A percentile compares a stretch with the other conserved stretches of the same genome.
phyloP scores from a whole-genome alignment of 2,113 vertebrate genomes.

The Scytalopus superciliaris region DNA sequence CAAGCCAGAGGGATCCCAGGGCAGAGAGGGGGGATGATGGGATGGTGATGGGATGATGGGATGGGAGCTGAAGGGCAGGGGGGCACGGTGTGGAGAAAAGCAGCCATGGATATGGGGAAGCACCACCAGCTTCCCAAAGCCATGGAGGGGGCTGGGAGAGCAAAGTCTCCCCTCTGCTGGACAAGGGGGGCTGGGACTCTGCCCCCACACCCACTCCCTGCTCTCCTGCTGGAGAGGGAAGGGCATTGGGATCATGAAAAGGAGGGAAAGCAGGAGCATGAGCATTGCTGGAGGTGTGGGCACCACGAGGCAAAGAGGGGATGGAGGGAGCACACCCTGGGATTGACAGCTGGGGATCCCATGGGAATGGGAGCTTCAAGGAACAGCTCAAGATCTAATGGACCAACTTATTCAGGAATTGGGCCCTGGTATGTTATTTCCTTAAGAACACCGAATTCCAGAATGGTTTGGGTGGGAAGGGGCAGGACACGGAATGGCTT shows the following conservation, averaged over 20 bases:
- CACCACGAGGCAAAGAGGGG: neutral
- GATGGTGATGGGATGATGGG: neutral
- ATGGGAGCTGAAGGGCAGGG: neutral
- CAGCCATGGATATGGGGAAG: neutral
- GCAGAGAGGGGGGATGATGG: neutral
- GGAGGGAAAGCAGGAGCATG: too few relatives aligned
- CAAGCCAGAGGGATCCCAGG: neutral
- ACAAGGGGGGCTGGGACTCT: too few relatives aligned
- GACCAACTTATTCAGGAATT: neutral
- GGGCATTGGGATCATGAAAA: neutral
- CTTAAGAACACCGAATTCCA: neutral
- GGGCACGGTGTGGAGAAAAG: neutral
- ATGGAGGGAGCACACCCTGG: neutral
- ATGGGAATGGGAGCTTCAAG: neutral
- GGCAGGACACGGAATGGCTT: neutral
- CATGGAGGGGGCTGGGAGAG: neutral
- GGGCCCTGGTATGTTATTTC: neutral
- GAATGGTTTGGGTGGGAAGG: neutral
- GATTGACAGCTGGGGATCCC: neutral
- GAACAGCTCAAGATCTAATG: neutral
- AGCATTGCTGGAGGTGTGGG: neutral
- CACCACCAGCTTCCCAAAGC: neutral
- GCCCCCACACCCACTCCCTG: too few relatives aligned
- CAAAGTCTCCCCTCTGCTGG: conserved; percentile 4
- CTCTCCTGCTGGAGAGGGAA: neutral